Evolutionary conservation across 1,140 invertebrate genomes (phyloP).

Genomic region (Drosophila grimshawi): DNA sequence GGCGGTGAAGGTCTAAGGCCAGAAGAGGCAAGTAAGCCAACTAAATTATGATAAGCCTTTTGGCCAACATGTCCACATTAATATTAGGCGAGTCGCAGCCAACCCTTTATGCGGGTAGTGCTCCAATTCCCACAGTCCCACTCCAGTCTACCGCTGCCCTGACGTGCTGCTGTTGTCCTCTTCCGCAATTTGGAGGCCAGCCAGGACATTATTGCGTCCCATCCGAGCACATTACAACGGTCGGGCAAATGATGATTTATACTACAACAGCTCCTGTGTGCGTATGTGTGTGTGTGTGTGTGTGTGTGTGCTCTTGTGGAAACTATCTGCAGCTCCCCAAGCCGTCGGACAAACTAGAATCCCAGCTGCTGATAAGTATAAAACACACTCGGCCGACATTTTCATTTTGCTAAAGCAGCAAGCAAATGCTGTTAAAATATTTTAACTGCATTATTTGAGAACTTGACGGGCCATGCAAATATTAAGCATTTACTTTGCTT

Average conservation of each 20-base stretch:
- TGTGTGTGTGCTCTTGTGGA: no score
- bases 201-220: slow-evolving; percentile 51
- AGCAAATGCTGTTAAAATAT: slow-evolving; percentile 62
- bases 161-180: no score
- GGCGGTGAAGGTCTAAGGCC: neutral
- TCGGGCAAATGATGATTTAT: slow-evolving; percentile 72
- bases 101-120: neutral
- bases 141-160: neutral
- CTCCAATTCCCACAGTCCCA: slow-evolving; percentile 20
- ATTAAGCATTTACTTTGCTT: slow-evolving; percentile 57
- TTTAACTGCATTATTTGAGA: slow-evolving; percentile 66
- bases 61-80: slow-evolving; percentile 20
- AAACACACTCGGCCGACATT: slow-evolving; percentile 26
- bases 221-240: slow-evolving; percentile 46
- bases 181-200: slow-evolving; percentile 8
- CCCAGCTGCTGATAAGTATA: slow-evolving; percentile 15
- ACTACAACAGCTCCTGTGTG: slow-evolving; percentile 3
- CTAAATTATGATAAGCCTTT: slow-evolving; percentile 40
- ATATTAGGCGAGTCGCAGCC: slow-evolving; percentile 7
- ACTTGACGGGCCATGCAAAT: slow-evolving; percentile 42
- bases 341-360: slow-evolving; percentile 10
- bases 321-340: neutral
- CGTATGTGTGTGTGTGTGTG: no score
- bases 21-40: neutral
- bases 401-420: slow-evolving; percentile 26